Conservation (phyloP, 2,888 invertebrate species). For the Blera fallax region DNA sequence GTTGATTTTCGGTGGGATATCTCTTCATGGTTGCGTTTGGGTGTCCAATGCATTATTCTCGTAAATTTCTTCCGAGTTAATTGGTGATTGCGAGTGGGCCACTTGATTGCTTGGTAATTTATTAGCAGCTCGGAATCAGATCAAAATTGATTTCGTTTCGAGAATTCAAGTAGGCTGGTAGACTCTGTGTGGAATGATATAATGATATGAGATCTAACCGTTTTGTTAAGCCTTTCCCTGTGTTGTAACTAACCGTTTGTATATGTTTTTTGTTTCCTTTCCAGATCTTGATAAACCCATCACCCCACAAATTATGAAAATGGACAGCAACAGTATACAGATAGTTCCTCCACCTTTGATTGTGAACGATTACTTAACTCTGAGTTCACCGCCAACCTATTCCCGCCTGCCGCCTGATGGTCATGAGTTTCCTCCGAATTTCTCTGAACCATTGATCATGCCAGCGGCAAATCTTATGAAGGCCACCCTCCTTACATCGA, state of each 20-base stretch:
- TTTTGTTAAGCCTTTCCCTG: slow-evolving; percentile 5
- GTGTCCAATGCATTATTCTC: neutral
- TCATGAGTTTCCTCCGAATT: slow-evolving; percentile 82
- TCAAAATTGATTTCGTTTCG: neutral
- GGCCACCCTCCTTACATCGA: slow-evolving; percentile 75
- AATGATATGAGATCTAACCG: neutral
- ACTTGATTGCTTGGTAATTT: slow-evolving; percentile 52
- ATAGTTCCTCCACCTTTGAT: slow-evolving; percentile 78
- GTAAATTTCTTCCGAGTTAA: slow-evolving; percentile 49
- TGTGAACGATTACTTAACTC: slow-evolving; percentile 80
- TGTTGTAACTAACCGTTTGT: slow-evolving; percentile 52
- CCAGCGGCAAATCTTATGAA: slow-evolving; percentile 76
- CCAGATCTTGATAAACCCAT: slow-evolving; percentile 72
- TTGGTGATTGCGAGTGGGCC: slow-evolving; percentile 61
- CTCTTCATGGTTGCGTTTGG: neutral
- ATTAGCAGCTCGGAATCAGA: slow-evolving; percentile 32
- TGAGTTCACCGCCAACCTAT: slow-evolving; percentile 80
- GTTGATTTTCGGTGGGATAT: slow-evolving; percentile 45
- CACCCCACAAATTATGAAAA: slow-evolving; percentile 73
- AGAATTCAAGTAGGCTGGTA: neutral
- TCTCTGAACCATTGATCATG: slow-evolving; percentile 81
- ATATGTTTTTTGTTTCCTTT: slow-evolving; percentile 26
- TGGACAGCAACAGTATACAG: slow-evolving; percentile 75
- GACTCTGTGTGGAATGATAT: slow-evolving; percentile 9
- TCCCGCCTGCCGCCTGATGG: slow-evolving; percentile 82